These are phyloP conservation scores for Acomys russatus DNA, from an alignment of 2,797 vertebrate genomes.

Conservation along the genomic window DNA sequence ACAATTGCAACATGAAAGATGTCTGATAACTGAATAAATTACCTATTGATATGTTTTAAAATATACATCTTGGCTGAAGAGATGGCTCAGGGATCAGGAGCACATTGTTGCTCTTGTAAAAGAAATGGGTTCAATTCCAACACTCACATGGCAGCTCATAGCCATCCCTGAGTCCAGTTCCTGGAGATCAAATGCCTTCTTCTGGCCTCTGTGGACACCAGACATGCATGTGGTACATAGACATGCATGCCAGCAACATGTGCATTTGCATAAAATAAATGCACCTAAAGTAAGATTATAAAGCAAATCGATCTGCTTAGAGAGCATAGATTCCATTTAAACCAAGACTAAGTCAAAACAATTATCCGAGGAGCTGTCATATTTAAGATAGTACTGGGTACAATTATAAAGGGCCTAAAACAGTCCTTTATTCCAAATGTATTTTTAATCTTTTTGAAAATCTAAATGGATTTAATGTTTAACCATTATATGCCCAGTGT, in stretches of 20 bases:
- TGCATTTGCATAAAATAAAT: background rate
- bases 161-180: too few species aligned
- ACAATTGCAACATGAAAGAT: background rate
- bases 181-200: too few species aligned
- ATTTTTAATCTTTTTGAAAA: slow-evolving; percentile 1
- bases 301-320: background rate
- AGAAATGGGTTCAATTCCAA: background rate
- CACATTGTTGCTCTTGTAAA: background rate
- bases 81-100: background rate
- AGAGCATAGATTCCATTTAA: slow-evolving; percentile 30
- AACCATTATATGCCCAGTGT: background rate
- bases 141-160: too few species aligned
- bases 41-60: slow-evolving; percentile 13
- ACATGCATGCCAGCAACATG: background rate
- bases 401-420: background rate
- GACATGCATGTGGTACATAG: background rate
- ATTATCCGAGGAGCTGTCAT: background rate
- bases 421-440: background rate
- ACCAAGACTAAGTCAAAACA: slow-evolving; percentile 28
- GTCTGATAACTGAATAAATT: background rate
- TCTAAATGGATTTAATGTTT: background rate
- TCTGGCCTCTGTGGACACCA: too few species aligned
- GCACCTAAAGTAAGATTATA: slow-evolving; percentile 8
- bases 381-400: background rate
- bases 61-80: background rate